Base-by-base conservation (phyloP, 2,888 invertebrate species). In the Podotricha telesiphe region DNA sequence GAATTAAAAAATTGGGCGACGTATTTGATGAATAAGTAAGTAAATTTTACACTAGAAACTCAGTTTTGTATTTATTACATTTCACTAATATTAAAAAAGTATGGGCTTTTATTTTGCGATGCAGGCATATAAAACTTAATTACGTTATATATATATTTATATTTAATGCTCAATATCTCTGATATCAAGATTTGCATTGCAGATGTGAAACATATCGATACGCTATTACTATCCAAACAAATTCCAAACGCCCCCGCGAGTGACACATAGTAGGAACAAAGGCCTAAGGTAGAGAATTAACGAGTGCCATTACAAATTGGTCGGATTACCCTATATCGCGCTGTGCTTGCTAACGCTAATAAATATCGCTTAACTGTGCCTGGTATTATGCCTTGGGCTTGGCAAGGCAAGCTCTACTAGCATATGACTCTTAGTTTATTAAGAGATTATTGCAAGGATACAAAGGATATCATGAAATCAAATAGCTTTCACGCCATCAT, bases 261-360 rank as follows among this genome's bases (percentile, higher is more conserved):
- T 13, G 22, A n/a, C n/a, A 22, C 42, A 34, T 50, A 34, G 62
- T 62, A 50, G 37, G 10, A 48, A 62, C 47, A 50, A 65, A 65
- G 45, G 62, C 55, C 61, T 67, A 71, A 75, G 70, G 73, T 71
- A 68, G 66, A 69, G 67, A 67, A 71, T 75, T 76, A 74, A 71
- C 72, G 70, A 69, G 68, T 74, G 70, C 69, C 71, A 68, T 72
- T 75, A 75, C 73, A 74, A 73, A 75, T 76, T 66, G 73, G 69
- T 65, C 47, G 76, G 76, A 73, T 76, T 74, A 75, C 65, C 62
- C 71, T 70, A 68, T 71, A 73, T 71, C 74, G 75, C 74, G 69
- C 74, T 70, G 69, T 50, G 69, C 67, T 58, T 58, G 63, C 62
- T 63, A 68, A 68, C 59, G 40, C 71, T 73, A 73, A 74, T 74